Base-by-base conservation (phyloP, 2,888 invertebrate genomes). In the Melinaea menophilus region DNA sequence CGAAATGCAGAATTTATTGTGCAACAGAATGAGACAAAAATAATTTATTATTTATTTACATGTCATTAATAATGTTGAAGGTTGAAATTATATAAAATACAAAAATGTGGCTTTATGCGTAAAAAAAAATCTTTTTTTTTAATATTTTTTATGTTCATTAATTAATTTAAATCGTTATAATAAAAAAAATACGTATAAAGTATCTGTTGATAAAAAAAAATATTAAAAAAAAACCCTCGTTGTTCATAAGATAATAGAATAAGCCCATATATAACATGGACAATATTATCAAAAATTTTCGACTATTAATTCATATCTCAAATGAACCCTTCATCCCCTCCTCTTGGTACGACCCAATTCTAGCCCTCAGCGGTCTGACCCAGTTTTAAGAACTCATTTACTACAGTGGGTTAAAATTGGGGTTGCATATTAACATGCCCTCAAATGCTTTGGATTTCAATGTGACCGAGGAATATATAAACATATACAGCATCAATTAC, bases 291-390 rank as follows among this genome's bases (percentile, higher is more conserved):
- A 22, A 51, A 51, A 51, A n/a, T 51, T 34, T 41, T 31, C 57
- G 41, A 48, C 51, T 45, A 51, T 22, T 31, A 48, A 48, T 48
- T 7, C 51, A 51, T 51, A 51, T 51, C 51, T 61, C 45, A 68
- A 65, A 67, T 69, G 62, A 69, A 71, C 71, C 71, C 70, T 70
- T 70, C 67, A 62, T 63, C 59, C 61, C 71, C 82, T 82, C 84
- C 84, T 78, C 79, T 82, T 83, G 83, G 84, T 81, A 79, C 79
- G 88, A 79, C 88, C 88, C 87, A 88, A 86, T 86, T 88, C 79
- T 81, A 80, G 83, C 87, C 88, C 85, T 85, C 81, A 78, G 79
- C 80, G 79, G 80, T 82, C 79, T 87, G 89, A 89, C 89, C 89
- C 80, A 90, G 80, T 87, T 90, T 79, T 78, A 74, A 79, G 80